Conservation (phyloP, 2,113 vertebrate species). For the Poeciliopsis prolifica region DNA sequence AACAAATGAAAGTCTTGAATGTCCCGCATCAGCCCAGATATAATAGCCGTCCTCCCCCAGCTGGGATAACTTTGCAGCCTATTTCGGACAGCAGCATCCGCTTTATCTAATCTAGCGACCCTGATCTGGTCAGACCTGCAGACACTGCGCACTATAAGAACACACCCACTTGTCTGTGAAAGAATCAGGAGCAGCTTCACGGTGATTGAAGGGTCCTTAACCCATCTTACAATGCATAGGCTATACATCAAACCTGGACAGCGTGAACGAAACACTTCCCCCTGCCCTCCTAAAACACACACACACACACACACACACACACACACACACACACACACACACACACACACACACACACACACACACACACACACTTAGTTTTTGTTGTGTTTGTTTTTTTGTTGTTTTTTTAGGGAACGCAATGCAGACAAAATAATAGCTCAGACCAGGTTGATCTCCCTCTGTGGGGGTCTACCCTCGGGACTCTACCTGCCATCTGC, state of each 20-base stretch:
- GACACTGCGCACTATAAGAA: background rate
- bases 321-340: too few species aligned
- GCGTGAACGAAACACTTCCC: background rate
- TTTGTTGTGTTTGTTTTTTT: background rate
- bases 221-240: background rate
- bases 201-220: background rate
- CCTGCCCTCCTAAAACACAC: too few species aligned
- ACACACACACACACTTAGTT: background rate
- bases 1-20: background rate
- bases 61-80: conserved; percentile 31
- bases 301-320: too few species aligned
- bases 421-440: background rate
- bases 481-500: conserved; percentile 95
- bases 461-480: background rate
- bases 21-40: too few species aligned
- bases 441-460: background rate
- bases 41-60: background rate
- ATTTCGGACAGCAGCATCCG: conserved; percentile 21
- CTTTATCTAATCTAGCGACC: conserved; percentile 41
- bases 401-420: background rate
- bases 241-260: background rate
- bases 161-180: background rate
- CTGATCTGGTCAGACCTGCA: background rate
- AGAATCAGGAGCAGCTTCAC: background rate
- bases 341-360: too few species aligned